Conservation (phyloP, 2,797 vertebrate species). For the Manis crassicaudata region DNA sequence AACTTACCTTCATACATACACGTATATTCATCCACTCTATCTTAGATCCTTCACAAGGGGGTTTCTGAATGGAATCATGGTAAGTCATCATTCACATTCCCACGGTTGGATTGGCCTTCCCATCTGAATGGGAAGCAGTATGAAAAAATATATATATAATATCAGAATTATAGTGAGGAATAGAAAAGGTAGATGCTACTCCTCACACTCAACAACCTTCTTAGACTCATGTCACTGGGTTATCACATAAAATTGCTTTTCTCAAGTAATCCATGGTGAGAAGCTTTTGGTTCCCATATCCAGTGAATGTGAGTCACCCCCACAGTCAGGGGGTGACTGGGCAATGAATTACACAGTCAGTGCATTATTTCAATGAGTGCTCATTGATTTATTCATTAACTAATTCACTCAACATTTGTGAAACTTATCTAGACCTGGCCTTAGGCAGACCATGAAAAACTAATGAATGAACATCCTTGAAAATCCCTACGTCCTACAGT, state of each 20-base stretch:
- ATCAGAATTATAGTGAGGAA: background rate
- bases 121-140: background rate
- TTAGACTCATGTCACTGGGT: background rate
- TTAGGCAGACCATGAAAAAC: background rate
- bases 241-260: background rate
- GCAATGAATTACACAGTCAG: background rate
- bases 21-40: background rate
- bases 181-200: background rate
- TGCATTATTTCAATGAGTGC: background rate
- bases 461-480: background rate
- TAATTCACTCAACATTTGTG: background rate
- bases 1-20: background rate
- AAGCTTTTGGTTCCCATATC: background rate
- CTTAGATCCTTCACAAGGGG: background rate
- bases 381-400: background rate
- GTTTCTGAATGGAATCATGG: background rate
- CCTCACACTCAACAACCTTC: background rate
- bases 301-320: background rate
- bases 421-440: background rate
- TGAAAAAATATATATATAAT: background rate
- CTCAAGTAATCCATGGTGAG: background rate
- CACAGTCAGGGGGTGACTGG: rapidly evolving
- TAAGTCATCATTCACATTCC: background rate
- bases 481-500: background rate
- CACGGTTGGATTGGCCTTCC: background rate